Base-by-base conservation (phyloP, 2,888 invertebrate genomes). In the Tetheella fluctuosa region DNA sequence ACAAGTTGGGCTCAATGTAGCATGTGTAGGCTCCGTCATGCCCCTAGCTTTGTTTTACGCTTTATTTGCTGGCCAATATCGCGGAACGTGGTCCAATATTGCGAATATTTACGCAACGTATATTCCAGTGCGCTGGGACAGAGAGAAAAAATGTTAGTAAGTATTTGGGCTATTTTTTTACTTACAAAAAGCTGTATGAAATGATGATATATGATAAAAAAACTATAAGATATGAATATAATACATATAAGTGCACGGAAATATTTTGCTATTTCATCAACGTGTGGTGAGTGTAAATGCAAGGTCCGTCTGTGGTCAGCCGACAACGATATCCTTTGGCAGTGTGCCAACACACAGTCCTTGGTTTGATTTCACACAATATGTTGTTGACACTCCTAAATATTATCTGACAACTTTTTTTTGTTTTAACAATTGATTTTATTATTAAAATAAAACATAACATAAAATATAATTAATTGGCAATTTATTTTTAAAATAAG, bases 11-110 rank as follows among this genome's bases (percentile, higher is more conserved):
- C 34, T 23, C 37, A 34, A 55, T 34, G 34, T 55, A 34, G 37
- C 55, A 37, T 55, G 37, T 34, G 37, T 34, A 37, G 23, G 55
- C 20, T 23, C 34, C 12, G 55, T 34, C n/a, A 55, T 55, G 54
- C 23, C 23, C 20, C 37, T 55, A 55, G 55, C 30, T 34, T 37
- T 37, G 20, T 55, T 55, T 55, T 34, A 54, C 34, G 34, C 34
- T 30, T 55, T 34, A 55, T 55, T 55, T 55, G 17, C 5, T 34
- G 30, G 30, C 23, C 30, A 55, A 34, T 55, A 55, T 23, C 5
- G 28, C 17, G 28, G 25, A 54, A 54, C 25, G 28, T 28, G 7
- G 28, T 48, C 48, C 48, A 48, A 48, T 20, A 48, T 48, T 48
- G 20, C 48, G 48, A 20, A 48, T 1, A 20, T 48, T 48, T 48